phyloP scores from a whole-genome alignment of 2,113 vertebrate species.

The Prolemur simus region DNA sequence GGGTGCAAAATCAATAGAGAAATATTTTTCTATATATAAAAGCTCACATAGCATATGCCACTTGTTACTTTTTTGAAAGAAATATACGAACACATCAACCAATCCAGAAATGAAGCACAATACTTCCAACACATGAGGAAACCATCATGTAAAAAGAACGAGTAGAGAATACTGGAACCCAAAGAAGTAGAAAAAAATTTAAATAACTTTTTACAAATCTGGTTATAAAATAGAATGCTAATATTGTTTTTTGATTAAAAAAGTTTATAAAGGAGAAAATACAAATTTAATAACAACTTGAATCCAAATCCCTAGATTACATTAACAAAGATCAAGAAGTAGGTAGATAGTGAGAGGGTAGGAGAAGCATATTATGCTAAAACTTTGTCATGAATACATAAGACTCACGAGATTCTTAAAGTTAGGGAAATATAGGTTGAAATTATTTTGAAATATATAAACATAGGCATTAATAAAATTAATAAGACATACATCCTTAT shows the following conservation, averaged over 20 bases:
- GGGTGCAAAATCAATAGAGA: neutral
- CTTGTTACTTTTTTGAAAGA: neutral
- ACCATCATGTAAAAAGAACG: neutral
- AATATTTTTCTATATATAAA: neutral
- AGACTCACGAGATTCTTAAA: neutral
- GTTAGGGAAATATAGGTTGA: neutral
- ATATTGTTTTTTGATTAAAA: neutral
- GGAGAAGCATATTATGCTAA: neutral
- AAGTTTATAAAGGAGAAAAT: neutral
- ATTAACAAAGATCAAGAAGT: neutral
- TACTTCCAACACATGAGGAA: neutral
- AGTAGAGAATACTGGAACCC: neutral
- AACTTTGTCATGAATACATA: neutral
- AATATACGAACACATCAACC: neutral
- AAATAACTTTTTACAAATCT: neutral
- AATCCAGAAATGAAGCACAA: neutral
- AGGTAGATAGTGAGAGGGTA: neutral
- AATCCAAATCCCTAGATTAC: neutral
- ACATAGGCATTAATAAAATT: neutral
- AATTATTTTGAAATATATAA: neutral
- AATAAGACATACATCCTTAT: neutral
- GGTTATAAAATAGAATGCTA: neutral
- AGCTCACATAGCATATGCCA: neutral
- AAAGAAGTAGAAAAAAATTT: neutral
- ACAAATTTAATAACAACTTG: neutral